Evolutionary conservation across 1,140 invertebrate species (phyloP).

Genomic region (Lordiphosa clarofinis): DNA sequence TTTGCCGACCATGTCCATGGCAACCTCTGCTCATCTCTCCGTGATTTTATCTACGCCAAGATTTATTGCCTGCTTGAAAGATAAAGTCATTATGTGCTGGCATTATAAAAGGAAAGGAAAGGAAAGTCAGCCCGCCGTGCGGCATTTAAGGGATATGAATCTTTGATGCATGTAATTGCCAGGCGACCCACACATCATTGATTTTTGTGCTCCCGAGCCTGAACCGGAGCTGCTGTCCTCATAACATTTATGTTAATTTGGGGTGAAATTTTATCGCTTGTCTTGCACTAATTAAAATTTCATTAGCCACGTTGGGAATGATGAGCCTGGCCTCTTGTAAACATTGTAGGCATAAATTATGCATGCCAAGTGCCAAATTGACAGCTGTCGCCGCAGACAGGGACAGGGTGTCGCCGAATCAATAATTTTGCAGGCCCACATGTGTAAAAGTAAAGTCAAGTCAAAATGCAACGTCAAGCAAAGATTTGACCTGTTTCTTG

Average conservation of each 20-base stretch:
- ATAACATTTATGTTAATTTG: slow-evolving; percentile 51
- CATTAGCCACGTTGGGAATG: slow-evolving; percentile 46
- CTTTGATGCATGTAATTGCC: slow-evolving; percentile 75
- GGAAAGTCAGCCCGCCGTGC: slow-evolving; percentile 27
- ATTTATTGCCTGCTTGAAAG: slow-evolving; percentile 74
- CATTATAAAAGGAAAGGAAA: slow-evolving; percentile 59
- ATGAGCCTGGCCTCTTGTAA: slow-evolving; percentile 29
- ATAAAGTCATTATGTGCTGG: slow-evolving; percentile 72
- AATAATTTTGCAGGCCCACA: slow-evolving; percentile 25
- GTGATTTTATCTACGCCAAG: slow-evolving; percentile 47
- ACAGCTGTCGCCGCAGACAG: slow-evolving; percentile 55
- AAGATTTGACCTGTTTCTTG: slow-evolving; percentile 10
- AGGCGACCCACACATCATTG: slow-evolving; percentile 44
- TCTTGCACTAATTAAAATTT: slow-evolving; percentile 75
- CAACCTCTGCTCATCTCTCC: slow-evolving; percentile 23
- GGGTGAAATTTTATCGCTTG: slow-evolving; percentile 60
- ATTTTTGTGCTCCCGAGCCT: slow-evolving; percentile 32
- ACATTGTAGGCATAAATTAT: slow-evolving; percentile 57
- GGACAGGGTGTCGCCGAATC: slow-evolving; percentile 37
- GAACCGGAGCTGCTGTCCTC: background rate
- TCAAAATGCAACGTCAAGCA: no score
- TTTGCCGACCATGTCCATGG: slow-evolving; percentile 35
- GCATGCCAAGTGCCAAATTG: slow-evolving; percentile 53
- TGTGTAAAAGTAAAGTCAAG: background rate
- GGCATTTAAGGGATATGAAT: slow-evolving; percentile 72